Conservation (phyloP, 1,140 invertebrate genomes). For the Venturia canescens region DNA sequence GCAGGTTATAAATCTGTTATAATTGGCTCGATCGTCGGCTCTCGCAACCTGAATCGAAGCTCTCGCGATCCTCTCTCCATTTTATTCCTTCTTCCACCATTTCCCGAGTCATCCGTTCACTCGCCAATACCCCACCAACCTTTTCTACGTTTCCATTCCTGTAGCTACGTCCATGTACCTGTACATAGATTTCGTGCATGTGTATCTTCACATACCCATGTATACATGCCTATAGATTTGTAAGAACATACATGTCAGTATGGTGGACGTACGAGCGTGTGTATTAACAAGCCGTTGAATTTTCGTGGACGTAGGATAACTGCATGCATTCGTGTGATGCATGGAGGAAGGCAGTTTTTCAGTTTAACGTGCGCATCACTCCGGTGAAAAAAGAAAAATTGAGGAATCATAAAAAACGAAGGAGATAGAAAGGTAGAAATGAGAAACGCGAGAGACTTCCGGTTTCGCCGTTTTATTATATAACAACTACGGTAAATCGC, state of each 20-base stretch:
- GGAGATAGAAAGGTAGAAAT: not conserved
- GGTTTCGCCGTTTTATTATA: conserved; percentile 36
- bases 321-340: not conserved
- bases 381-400: not conserved
- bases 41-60: conserved; percentile 58
- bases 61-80: conserved; percentile 33
- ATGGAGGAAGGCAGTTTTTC: not conserved
- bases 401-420: not conserved
- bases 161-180: conserved; percentile 48
- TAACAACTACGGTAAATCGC: conserved; percentile 33
- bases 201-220: not conserved
- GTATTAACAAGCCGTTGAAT: conserved; percentile 42
- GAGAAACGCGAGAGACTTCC: conserved; percentile 34
- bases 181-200: not conserved
- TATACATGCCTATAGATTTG: conserved; percentile 35
- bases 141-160: conserved; percentile 71
- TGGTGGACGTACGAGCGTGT: conserved; percentile 20
- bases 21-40: conserved; percentile 71
- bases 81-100: conserved; percentile 32
- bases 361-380: not conserved
- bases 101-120: conserved; percentile 40
- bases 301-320: conserved; percentile 23
- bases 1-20: conserved; percentile 74
- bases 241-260: conserved; percentile 24
- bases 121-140: conserved; percentile 56